Conservation (phyloP, 2,797 vertebrate species). For the Bradypus variegatus region DNA sequence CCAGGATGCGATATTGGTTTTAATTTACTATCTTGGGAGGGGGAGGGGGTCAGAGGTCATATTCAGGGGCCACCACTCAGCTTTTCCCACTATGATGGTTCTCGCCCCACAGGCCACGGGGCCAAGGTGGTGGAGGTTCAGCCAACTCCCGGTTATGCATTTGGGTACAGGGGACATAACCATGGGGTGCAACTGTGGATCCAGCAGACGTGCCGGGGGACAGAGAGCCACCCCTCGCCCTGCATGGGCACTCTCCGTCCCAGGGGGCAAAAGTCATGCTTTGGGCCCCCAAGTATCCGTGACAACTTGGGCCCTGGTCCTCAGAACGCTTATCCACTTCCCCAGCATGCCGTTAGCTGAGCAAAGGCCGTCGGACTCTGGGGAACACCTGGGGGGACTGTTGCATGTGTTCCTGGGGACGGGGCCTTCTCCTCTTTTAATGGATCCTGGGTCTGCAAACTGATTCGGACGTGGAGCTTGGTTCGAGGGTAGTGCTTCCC, state of each 20-base stretch:
- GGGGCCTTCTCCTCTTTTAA: neutral
- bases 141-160: no score
- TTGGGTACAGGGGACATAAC: neutral
- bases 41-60: neutral
- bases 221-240: no score
- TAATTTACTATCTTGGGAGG: neutral
- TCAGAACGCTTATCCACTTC: neutral
- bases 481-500: fast-evolving
- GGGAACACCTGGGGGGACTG: fast-evolving
- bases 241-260: neutral
- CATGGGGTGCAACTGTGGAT: neutral
- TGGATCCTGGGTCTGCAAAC: neutral
- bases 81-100: neutral
- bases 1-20: neutral
- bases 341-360: neutral
- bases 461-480: neutral
- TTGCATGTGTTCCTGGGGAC: neutral
- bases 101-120: neutral
- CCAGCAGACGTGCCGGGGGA: no score
- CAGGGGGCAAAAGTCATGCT: fast-evolving
- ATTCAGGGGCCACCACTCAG: neutral
- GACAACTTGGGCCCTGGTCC: neutral
- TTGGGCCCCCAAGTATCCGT: no score
- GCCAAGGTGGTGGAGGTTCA: neutral
- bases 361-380: neutral